Percentiles rank a stretch among this genome's conserved stretches.
phyloP scores from a whole-genome alignment of 2,797 vertebrate species.

The Garrulus glandarius region DNA sequence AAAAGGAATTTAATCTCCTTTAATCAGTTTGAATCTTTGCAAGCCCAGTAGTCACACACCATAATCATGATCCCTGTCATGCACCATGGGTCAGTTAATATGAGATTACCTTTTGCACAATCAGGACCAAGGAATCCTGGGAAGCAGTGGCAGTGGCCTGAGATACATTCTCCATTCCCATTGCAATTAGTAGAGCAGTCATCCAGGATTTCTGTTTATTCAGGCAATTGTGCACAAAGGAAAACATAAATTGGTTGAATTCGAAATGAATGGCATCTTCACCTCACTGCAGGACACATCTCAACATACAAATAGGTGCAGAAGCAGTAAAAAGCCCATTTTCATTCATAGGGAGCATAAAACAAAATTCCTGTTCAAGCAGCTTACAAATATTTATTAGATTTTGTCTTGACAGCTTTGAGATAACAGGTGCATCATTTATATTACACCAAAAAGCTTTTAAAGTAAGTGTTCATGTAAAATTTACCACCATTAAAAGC shows the following conservation, averaged over 20 bases:
- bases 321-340: conserved; percentile 47
- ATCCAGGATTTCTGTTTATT: conserved; percentile 86
- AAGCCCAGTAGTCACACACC: conserved; percentile 9
- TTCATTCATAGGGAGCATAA: conserved; percentile 51
- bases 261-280: not conserved
- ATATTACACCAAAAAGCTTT: conserved; percentile 73
- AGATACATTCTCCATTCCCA: conserved; percentile 94
- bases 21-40: conserved; percentile 41
- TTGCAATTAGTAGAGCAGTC: conserved; percentile 94
- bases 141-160: conserved; percentile 94
- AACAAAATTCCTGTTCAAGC: conserved; percentile 54
- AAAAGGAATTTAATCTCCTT: conserved; percentile 39
- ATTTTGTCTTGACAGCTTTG: conserved; percentile 65
- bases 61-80: not conserved
- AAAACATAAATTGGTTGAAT: conserved; percentile 10
- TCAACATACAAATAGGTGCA: conserved; percentile 22
- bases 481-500: conserved; percentile 72
- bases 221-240: conserved; percentile 31
- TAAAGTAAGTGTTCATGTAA: conserved; percentile 74
- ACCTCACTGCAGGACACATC: conserved; percentile 1
- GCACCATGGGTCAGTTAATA: not conserved
- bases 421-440: conserved; percentile 68
- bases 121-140: conserved; percentile 93
- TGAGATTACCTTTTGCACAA: conserved; percentile 89
- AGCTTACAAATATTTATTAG: conserved; percentile 65